These are phyloP conservation scores for Laterallus jamaicensis DNA, from an alignment of 2,113 vertebrate genomes.

Conservation along the genomic window DNA sequence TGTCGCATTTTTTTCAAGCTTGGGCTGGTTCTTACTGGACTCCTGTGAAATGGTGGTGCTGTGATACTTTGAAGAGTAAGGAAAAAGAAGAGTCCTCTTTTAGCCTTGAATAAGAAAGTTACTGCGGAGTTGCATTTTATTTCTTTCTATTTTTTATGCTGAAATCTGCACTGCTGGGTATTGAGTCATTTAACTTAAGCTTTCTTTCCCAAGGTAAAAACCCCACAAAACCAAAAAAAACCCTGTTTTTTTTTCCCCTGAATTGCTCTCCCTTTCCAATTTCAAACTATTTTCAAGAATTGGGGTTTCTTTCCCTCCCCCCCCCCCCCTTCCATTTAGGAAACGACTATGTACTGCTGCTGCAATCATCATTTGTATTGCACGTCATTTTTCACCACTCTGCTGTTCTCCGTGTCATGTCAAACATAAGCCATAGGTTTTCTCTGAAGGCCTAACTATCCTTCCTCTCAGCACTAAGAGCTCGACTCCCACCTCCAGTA, in stretches of 20 bases:
- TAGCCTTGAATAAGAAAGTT: neutral
- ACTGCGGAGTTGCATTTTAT: neutral
- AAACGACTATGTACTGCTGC: neutral
- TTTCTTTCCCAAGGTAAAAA: neutral
- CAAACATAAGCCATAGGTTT: neutral
- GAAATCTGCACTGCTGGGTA: neutral
- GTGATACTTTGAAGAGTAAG: neutral
- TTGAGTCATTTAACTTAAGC: neutral
- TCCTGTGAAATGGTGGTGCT: neutral
- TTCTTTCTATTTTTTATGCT: neutral
- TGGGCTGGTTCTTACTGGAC: neutral
- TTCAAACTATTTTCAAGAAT: neutral
- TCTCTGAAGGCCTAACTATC: neutral
- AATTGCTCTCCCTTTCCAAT: neutral
- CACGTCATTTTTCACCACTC: neutral
- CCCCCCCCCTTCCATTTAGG: neutral
- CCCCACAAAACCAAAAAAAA: no score
- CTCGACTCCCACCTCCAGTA: neutral
- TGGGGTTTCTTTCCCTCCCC: neutral
- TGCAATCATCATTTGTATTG: neutral
- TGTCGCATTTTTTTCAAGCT: neutral
- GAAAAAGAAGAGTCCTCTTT: neutral
- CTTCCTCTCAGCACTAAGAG: neutral
- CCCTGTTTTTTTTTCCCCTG: fast-evolving
- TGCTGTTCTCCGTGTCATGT: neutral